These are phyloP conservation scores for Ypsolopha sequella DNA, from an alignment of 2,888 invertebrate genomes.

Conservation along the genomic window DNA sequence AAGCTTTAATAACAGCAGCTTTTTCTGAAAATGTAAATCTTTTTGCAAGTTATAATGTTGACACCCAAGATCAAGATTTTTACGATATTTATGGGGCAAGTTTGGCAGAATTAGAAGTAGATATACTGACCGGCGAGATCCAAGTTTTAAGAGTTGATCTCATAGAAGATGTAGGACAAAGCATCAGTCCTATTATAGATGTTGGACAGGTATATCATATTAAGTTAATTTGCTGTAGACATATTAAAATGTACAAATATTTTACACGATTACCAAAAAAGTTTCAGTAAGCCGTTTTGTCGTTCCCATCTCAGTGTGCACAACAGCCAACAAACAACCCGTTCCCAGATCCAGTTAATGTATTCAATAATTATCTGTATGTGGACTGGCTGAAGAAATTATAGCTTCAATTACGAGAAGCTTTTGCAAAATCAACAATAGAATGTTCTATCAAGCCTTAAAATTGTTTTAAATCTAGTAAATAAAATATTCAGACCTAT, in stretches of 20 bases:
- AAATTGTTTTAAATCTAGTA: neutral
- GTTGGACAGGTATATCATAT: constrained; percentile 51
- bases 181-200: constrained; percentile 69
- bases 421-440: neutral
- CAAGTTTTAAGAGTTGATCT: constrained; percentile 64
- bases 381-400: too few relatives aligned
- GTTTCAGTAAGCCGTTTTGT: neutral
- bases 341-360: too few relatives aligned
- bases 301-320: too few relatives aligned
- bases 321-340: too few relatives aligned
- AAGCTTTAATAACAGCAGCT: constrained; percentile 59
- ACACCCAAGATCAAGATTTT: constrained; percentile 16
- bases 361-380: too few relatives aligned
- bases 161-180: constrained; percentile 68
- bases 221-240: too few relatives aligned
- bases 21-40: constrained; percentile 40
- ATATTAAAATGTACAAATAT: too few relatives aligned
- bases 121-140: constrained; percentile 73
- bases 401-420: neutral
- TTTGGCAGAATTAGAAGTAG: constrained; percentile 72
- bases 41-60: constrained; percentile 23
- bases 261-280: neutral
- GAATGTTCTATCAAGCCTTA: neutral
- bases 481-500: too few relatives aligned
- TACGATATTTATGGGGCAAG: constrained; percentile 65